phyloP scores from a whole-genome alignment of 2,113 vertebrate genomes.

The Mus pahari region DNA sequence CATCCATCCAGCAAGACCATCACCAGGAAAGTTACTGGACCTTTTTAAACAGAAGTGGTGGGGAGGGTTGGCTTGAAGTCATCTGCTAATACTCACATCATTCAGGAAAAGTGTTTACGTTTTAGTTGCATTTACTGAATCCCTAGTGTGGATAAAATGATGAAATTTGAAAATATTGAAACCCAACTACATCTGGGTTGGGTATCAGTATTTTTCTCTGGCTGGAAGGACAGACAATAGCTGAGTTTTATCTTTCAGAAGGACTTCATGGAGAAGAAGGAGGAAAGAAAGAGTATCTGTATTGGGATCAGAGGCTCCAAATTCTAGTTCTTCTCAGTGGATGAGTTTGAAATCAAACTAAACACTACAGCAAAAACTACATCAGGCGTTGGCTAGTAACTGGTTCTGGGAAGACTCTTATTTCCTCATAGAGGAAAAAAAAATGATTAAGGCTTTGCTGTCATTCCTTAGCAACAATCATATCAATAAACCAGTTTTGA shows the following conservation, averaged over 20 bases:
- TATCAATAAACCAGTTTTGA: slow-evolving; percentile 50
- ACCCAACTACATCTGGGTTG: not conserved
- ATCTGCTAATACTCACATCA: not conserved
- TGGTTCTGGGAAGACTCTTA: slow-evolving; percentile 10
- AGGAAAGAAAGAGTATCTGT: not conserved
- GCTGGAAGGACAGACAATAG: not conserved
- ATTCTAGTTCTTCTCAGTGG: slow-evolving; percentile 31
- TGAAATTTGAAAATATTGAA: not conserved
- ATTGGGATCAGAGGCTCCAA: not conserved
- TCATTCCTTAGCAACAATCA: slow-evolving; percentile 63
- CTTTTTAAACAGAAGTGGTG: not conserved
- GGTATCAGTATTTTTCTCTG: not conserved
- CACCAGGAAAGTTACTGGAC: not conserved
- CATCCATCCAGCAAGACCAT: not conserved
- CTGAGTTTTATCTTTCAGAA: slow-evolving; percentile 10
- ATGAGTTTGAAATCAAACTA: slow-evolving; percentile 61
- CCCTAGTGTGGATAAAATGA: not conserved
- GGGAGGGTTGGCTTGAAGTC: not conserved
- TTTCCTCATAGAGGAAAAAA: slow-evolving; percentile 20
- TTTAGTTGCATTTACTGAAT: not conserved
- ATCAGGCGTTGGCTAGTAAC: not conserved
- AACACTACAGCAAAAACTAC: not conserved
- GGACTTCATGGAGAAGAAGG: slow-evolving; percentile 31
- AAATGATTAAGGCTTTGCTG: slow-evolving; percentile 51
- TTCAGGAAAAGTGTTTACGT: not conserved